Conservation (phyloP, 2,888 invertebrate genomes). For the Ectemnius lituratus region DNA sequence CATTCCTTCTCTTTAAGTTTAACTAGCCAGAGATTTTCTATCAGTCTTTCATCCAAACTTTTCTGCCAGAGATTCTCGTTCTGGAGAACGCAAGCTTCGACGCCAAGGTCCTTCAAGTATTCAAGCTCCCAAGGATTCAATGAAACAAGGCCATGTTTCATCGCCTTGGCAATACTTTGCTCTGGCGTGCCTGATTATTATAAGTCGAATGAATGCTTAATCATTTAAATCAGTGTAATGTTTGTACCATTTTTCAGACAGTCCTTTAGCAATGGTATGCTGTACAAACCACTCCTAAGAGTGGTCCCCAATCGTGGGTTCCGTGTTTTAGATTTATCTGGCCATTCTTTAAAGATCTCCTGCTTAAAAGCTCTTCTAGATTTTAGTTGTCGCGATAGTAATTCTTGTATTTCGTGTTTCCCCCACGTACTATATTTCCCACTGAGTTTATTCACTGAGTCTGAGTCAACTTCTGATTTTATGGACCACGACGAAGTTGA, state of each 20-base stretch:
- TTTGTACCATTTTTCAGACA: slow-evolving; percentile 47
- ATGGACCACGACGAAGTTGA: no score
- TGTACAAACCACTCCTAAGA: slow-evolving; percentile 57
- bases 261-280: slow-evolving; percentile 41
- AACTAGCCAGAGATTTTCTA: slow-evolving; percentile 42
- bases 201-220: neutral
- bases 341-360: no score
- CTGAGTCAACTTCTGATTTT: no score
- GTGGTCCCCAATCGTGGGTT: slow-evolving; percentile 27
- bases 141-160: slow-evolving; percentile 58
- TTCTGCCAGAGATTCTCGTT: slow-evolving; percentile 25
- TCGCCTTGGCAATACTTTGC: slow-evolving; percentile 52
- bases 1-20: slow-evolving; percentile 50
- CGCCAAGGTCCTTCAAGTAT: slow-evolving; percentile 45
- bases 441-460: no score
- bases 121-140: slow-evolving; percentile 41
- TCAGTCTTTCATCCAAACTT: slow-evolving; percentile 38
- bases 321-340: neutral
- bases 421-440: slow-evolving; percentile 1
- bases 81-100: slow-evolving; percentile 27
- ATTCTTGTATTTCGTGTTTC: slow-evolving; percentile 19
- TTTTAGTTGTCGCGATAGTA: slow-evolving; percentile 12
- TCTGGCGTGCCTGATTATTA: slow-evolving; percentile 47
- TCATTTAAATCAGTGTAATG: neutral
- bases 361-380: no score